Evolutionary conservation across 2,797 vertebrate species (phyloP).

Genomic region (Alcedo atthis): DNA sequence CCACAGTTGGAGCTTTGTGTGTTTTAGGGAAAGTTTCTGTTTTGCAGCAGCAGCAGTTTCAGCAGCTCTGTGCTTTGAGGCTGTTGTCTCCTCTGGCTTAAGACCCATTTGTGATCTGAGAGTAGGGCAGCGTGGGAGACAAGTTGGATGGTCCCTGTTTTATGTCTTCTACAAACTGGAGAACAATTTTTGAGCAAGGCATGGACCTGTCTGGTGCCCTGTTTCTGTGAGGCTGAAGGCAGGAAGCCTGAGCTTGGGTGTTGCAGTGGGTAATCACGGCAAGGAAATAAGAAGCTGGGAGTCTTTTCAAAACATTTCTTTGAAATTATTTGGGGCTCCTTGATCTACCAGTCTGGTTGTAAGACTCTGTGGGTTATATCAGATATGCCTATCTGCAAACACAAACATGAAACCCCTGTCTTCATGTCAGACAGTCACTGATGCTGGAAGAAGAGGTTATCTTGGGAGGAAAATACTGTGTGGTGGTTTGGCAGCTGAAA

Average conservation of each 20-base stretch:
- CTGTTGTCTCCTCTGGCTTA: rapidly evolving
- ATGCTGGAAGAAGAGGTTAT: background rate
- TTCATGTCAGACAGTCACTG: rapidly evolving
- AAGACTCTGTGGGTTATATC: background rate
- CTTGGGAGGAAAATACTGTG: rapidly evolving
- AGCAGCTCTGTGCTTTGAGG: background rate
- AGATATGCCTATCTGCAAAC: background rate
- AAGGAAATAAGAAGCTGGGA: background rate
- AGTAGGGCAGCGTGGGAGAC: background rate
- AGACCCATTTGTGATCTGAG: background rate
- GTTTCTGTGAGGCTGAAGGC: background rate
- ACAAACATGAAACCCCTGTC: rapidly evolving
- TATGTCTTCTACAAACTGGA: background rate
- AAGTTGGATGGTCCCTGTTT: background rate
- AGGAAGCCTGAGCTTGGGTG: background rate
- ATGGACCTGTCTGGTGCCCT: background rate
- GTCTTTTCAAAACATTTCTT: background rate
- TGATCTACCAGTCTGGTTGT: background rate
- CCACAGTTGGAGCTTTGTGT: background rate
- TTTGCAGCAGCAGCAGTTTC: slow-evolving; percentile 37
- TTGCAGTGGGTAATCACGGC: background rate
- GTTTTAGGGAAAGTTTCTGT: slow-evolving; percentile 11
- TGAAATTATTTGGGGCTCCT: background rate
- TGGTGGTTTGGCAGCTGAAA: background rate
- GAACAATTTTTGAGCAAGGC: background rate